Base-by-base conservation (phyloP, 2,888 invertebrate species). In the Salticus scenicus region DNA sequence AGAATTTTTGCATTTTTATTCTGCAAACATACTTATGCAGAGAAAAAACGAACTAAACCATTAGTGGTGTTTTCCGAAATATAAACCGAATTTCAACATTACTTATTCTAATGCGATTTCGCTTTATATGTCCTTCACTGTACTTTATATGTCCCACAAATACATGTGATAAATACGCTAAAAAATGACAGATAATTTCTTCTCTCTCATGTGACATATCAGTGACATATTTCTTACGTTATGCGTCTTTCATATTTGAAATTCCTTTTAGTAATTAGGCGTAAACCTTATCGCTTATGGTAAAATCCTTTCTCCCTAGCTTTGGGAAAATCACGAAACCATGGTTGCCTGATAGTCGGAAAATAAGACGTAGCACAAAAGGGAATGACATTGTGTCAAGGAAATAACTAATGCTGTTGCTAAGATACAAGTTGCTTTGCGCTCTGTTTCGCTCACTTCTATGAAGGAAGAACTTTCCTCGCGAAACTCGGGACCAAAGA, bases 371-470 rank as follows among this genome's bases (percentile, higher is more conserved):
- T 57, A 7, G 14, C 8, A 5, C 20, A 57, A 24, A 24, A 37
- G 24, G 24, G 57, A 24, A 24, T 20, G 57, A 57, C 57, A 57
- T 57, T 57, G 17, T 28, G 71, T 10, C 31, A 28, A n/a, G n/a
- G 51, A 71, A 47, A 71, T 71, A 51, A 71, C 30, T 42, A 71
- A 71, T 71, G 71, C 41, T 71, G 71, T 71, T 71, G 71, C 71
- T 47, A 71, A 28, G 51, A n/a, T 20, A 70, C 70, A 71, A 71
- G 71, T 71, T 42, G 42, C 51, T 51, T 51, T 51, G 33, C 27
- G 71, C 28, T 71, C 66, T 66, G 57, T 66, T 42, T 71, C n/a
- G 51, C n/a, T 71, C 20, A 27, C 47, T 66, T 4, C 30, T 31
- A n/a, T 17, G 66, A 31, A 66, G 66, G 27, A 63, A 66, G n/a